phyloP scores from a whole-genome alignment of 1,140 invertebrate species.

The Drosophila funebris region DNA sequence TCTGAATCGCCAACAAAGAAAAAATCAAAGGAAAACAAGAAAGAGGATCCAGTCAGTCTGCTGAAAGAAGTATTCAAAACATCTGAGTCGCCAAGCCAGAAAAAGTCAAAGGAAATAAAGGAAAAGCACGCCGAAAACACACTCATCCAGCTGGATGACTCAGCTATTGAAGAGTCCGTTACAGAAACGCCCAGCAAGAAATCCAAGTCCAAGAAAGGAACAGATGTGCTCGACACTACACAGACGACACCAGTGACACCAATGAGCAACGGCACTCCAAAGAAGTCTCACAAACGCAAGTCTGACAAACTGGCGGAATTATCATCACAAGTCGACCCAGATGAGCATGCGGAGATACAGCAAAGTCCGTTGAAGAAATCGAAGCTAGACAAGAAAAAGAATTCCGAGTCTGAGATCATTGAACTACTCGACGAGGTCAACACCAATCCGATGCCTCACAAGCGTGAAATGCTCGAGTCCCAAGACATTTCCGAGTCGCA shows the following conservation, averaged over 20 bases:
- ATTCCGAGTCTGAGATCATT: background rate
- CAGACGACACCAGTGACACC: background rate
- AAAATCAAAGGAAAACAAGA: background rate
- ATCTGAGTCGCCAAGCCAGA: background rate
- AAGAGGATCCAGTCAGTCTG: background rate
- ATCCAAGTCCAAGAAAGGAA: background rate
- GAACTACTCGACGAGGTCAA: constrained; percentile 50
- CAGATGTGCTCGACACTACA: background rate
- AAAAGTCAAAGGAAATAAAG: background rate
- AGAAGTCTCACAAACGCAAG: constrained; percentile 22
- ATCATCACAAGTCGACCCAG: background rate
- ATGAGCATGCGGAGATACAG: too few species aligned
- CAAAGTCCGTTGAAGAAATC: background rate
- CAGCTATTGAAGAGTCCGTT: background rate
- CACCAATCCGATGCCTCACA: constrained; percentile 48
- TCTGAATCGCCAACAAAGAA: constrained; percentile 12
- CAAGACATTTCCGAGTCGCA: background rate
- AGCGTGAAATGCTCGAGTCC: constrained; percentile 36
- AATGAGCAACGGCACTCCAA: background rate
- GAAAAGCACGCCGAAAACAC: background rate
- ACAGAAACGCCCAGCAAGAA: background rate
- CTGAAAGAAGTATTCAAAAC: background rate
- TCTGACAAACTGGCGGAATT: background rate
- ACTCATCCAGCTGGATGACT: background rate
- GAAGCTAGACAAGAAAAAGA: background rate